Conservation (phyloP, 2,888 invertebrate genomes). For the Doris montereyensis region DNA sequence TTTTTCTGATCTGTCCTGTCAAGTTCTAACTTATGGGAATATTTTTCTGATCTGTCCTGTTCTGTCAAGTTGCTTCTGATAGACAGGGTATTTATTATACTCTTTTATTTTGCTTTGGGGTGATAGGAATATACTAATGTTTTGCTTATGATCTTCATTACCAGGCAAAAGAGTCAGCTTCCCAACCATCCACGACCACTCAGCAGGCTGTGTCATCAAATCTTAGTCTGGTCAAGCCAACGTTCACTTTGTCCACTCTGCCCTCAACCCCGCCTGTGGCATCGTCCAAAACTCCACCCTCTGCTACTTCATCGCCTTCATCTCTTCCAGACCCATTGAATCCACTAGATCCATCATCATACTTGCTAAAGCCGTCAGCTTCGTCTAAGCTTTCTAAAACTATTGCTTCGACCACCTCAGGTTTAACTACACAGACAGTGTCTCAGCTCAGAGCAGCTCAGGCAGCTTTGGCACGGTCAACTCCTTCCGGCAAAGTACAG, state of each 20-base stretch:
- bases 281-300: conserved; percentile 12
- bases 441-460: conserved; percentile 36
- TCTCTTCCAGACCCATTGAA: neutral
- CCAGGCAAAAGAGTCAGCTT: too few relatives aligned
- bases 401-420: neutral
- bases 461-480: conserved; percentile 33
- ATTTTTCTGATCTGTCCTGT: too few relatives aligned
- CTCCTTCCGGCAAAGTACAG: conserved; percentile 27
- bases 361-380: neutral
- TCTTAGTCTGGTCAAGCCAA: conserved; percentile 7
- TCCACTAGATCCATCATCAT: neutral
- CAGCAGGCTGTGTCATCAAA: too few relatives aligned
- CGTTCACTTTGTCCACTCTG: conserved; percentile 33
- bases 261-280: conserved; percentile 3
- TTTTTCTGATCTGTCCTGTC: too few relatives aligned
- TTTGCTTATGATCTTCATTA: too few relatives aligned
- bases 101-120: too few relatives aligned
- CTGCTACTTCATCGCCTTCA: conserved; percentile 11
- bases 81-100: too few relatives aligned
- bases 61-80: too few relatives aligned
- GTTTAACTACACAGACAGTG: conserved; percentile 18
- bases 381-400: neutral
- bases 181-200: neutral
- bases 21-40: too few relatives aligned
- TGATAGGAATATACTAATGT: too few relatives aligned